Conservation (phyloP, 1,140 invertebrate genomes). For the Leptonema lineaticorne region DNA sequence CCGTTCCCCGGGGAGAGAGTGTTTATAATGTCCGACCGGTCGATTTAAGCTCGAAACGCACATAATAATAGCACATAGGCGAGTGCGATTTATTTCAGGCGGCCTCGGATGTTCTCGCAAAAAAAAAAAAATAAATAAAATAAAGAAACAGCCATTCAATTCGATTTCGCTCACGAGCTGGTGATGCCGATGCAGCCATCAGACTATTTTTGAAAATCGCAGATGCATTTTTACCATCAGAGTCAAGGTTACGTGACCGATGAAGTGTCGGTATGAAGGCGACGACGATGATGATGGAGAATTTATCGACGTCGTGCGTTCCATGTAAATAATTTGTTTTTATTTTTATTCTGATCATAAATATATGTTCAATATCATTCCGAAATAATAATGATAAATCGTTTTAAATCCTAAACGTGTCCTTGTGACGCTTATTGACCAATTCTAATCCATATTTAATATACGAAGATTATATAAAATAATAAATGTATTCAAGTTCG, state of each 20-base stretch:
- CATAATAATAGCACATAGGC: slow-evolving; percentile 13
- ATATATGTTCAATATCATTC: neutral
- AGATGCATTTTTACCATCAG: neutral
- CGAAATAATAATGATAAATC: too few species aligned
- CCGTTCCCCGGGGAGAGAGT: slow-evolving; percentile 3
- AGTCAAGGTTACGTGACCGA: neutral
- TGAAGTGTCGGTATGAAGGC: neutral
- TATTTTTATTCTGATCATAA: neutral
- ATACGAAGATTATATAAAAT: too few species aligned
- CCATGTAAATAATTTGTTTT: neutral
- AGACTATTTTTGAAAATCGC: slow-evolving; percentile 3
- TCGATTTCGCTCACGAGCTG: slow-evolving; percentile 5
- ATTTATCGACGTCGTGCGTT: neutral
- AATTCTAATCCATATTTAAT: too few species aligned
- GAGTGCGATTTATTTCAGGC: slow-evolving; percentile 18
- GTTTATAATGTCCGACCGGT: neutral
- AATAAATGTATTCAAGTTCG: too few species aligned
- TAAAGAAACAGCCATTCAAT: neutral
- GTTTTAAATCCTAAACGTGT: too few species aligned
- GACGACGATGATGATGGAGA: neutral
- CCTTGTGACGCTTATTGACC: too few species aligned
- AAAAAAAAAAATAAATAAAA: too few species aligned
- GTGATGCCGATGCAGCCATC: neutral
- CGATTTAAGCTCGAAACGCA: slow-evolving; percentile 18
- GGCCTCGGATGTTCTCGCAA: neutral